phyloP scores from a whole-genome alignment of 1,140 invertebrate genomes.

The Drosophila simulans region DNA sequence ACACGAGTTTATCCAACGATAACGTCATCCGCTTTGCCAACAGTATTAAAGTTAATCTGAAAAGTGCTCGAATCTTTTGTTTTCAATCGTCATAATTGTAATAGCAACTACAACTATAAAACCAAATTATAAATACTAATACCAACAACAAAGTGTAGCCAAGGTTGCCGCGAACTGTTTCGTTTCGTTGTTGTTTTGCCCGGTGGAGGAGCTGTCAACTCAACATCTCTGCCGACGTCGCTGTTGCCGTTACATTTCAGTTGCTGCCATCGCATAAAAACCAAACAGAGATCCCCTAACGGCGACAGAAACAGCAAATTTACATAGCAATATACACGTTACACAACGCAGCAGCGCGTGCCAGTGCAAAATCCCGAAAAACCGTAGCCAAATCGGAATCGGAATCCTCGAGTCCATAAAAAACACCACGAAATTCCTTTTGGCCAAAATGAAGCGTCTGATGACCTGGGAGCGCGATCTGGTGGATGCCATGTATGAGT shows the following conservation, averaged over 20 bases:
- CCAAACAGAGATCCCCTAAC: conserved; percentile 48
- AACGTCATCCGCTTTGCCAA: conserved; percentile 54
- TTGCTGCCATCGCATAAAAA: conserved; percentile 57
- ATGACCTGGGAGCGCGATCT: conserved; percentile 84
- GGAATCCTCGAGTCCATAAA: neutral
- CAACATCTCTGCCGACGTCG: conserved; percentile 25
- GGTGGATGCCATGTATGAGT: conserved; percentile 84
- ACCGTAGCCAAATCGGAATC: neutral
- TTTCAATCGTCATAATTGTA: conserved; percentile 76
- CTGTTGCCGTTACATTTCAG: conserved; percentile 65
- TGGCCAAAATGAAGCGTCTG: conserved; percentile 77
- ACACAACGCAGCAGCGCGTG: conserved; percentile 61
- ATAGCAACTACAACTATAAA: conserved; percentile 15
- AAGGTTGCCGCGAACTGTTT: conserved; percentile 55
- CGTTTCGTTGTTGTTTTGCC: conserved; percentile 21
- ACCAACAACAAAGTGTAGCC: conserved; percentile 46
- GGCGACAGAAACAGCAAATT: conserved; percentile 33
- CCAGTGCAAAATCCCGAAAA: conserved; percentile 15
- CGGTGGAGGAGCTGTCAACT: conserved; percentile 43
- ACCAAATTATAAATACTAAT: conserved; percentile 23
- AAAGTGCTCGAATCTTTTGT: conserved; percentile 78
- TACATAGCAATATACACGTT: conserved; percentile 50
- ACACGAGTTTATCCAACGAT: conserved; percentile 52
- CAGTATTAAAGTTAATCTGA: conserved; percentile 67
- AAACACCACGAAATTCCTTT: conserved; percentile 43